A percentile compares a stretch with the other conserved stretches of the same genome.
Evolutionary conservation across 2,113 vertebrate genomes (phyloP).

Genomic region (Chroicocephalus ridibundus): DNA sequence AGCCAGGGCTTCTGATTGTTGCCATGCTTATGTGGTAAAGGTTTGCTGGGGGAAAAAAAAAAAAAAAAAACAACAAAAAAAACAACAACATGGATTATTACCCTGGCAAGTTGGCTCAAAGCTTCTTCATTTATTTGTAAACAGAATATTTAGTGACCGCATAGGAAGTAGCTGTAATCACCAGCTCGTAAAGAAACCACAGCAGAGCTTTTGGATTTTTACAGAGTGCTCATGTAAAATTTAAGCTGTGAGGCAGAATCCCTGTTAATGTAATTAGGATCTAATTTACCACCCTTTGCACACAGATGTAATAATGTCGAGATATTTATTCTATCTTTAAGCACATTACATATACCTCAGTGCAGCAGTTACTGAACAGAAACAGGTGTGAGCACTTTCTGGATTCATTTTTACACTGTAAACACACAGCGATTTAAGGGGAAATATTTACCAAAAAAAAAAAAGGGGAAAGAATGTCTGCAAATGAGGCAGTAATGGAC

Average conservation of each 20-base stretch:
- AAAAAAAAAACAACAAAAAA: neutral
- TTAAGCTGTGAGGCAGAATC: constrained; percentile 94
- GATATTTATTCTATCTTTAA: constrained; percentile 84
- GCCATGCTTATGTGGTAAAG: constrained; percentile 80
- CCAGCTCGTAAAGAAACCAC: constrained; percentile 95
- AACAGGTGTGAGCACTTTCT: constrained; percentile 93
- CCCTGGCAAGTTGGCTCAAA: constrained; percentile 85
- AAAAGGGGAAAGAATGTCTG: constrained; percentile 74
- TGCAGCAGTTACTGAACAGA: constrained; percentile 85
- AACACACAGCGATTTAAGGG: constrained; percentile 76
- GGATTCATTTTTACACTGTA: constrained; percentile 87
- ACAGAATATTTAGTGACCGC: constrained; percentile 88
- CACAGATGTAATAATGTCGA: constrained; percentile 90
- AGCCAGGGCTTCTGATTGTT: constrained; percentile 90
- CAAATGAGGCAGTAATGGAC: constrained; percentile 85
- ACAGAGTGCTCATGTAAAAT: constrained; percentile 87
- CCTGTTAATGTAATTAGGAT: constrained; percentile 96
- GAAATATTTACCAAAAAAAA: constrained; percentile 77
- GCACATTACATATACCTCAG: constrained; percentile 82
- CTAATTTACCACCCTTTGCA: constrained; percentile 93
- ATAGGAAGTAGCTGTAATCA: constrained; percentile 90
- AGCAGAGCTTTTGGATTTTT: constrained; percentile 86
- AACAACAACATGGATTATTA: constrained; percentile 76
- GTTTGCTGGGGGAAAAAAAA: constrained; percentile 68
- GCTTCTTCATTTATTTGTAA: constrained; percentile 95